Percentiles rank a stretch among this genome's conserved stretches.
Evolutionary conservation across 1,140 invertebrate genomes (phyloP).

Genomic region (Aphelenchoides fujianensis): DNA sequence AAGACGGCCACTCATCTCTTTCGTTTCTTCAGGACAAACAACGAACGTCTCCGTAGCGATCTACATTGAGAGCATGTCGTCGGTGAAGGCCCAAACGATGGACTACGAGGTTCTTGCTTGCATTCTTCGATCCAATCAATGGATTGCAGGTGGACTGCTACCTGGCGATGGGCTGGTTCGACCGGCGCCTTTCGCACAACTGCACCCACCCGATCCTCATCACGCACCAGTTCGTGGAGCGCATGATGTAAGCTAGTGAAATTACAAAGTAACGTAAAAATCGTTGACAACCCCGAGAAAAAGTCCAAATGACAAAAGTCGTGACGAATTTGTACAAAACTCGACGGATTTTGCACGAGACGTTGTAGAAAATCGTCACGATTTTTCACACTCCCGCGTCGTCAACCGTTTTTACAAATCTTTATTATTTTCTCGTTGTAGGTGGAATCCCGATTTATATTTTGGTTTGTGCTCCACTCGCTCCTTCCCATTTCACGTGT

Average conservation of each 20-base stretch:
- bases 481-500: too few species aligned
- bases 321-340: too few species aligned
- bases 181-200: conserved; percentile 57
- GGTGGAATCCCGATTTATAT: conserved; percentile 57
- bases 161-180: conserved; percentile 61
- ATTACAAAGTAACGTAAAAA: too few species aligned
- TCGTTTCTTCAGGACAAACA: conserved; percentile 33
- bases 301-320: too few species aligned
- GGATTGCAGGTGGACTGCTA: conserved; percentile 62
- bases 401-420: too few species aligned
- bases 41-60: conserved; percentile 59
- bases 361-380: too few species aligned
- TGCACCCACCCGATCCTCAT: conserved; percentile 60
- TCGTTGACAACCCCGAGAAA: too few species aligned
- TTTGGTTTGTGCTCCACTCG: too few species aligned
- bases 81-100: conserved; percentile 61
- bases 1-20: too few species aligned
- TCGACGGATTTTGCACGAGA: too few species aligned
- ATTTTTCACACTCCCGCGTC: too few species aligned
- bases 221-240: conserved; percentile 54
- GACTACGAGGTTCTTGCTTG: conserved; percentile 32
- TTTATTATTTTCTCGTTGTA: too few species aligned
- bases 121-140: conserved; percentile 39
- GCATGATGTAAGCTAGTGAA: conserved; percentile 19
- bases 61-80: conserved; percentile 62